Base-by-base conservation (phyloP, 1,140 invertebrate genomes). In the Mizuhopecten yessoensis region DNA sequence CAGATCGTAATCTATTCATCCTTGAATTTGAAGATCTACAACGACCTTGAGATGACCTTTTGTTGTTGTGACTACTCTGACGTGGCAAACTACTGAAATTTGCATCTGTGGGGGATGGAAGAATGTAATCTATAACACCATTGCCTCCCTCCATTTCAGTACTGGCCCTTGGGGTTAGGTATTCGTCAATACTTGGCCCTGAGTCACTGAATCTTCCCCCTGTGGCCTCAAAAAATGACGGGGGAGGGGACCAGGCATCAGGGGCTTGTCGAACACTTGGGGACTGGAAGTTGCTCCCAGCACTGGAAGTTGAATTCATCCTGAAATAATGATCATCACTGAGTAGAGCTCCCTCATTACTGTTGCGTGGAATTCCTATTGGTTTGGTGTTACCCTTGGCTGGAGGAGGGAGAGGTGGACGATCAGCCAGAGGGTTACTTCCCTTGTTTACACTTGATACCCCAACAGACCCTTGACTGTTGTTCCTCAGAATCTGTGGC, bases 371-470 rank as follows among this genome's bases (percentile, higher is more conserved):
- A 29, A 92, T 86, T n/a, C 89, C 34, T 10, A 91, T 57, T 33
- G 93, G 92, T 86, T 90, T 89, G 10, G 88, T 90, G 29, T 34
- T 34, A 17, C 49, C 34, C 39, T 45, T 42, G 33, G 92, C 88
- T 11, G 94, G 93, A 57, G 93, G 92, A 33, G 94, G 94, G 7
- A 92, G 86, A 34, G 94, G 94, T 49, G 94, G 94, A 45, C 93
- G 49, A 33, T 90, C 90, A 20, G 90, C 57, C 49, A 94, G 86
- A 29, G 90, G 86, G 88, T 33, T 90, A 92, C 57, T 57, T 91
- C 34, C 87, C 87, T 86, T 29, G 23, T n/a, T n/a, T n/a, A 45
- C 90, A 91, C 23, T 34, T 20, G 33, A 29, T 34, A 20, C 57
- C 86, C 20, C 90, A 75, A 33, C 91, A 39, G 34, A 88, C 39